Base-by-base conservation (phyloP, 2,888 invertebrate species). In the Anarsia innoxiella region DNA sequence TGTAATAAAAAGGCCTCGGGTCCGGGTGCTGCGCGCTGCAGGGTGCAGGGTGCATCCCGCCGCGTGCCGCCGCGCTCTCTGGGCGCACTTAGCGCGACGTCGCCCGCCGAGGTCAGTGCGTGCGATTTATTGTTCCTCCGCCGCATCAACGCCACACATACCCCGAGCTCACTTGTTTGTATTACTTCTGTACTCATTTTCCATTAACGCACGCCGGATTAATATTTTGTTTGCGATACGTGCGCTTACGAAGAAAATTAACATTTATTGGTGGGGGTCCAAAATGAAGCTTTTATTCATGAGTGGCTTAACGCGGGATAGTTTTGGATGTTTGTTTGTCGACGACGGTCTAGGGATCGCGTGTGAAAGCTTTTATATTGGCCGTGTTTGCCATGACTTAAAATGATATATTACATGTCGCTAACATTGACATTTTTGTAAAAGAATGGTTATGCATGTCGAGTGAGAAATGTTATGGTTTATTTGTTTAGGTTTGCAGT, bases 221-320 rank as follows among this genome's bases (percentile, higher is more conserved):
- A 83, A 82, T 80, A 82, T 82, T 83, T 72, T 79, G 80, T 79
- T 82, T 77, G 77, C 77, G 64, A 74, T 72, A 77, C 75, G 75
- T 76, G 74, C 63, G 77, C 67, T 74, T 69, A 66, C 75, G 77
- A 79, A 75, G 67, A 78, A 78, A 84, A 82, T 83, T 83, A 80
- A 79, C 83, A 82, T 84, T 83, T 82, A 82, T 82, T 68, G 76
- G 68, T 73, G 70, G 79, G 82, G 80, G 75, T 74, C 68, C 65
- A 70, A 67, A 72, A 71, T 72, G 69, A 74, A 73, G 75, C 74
- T 77, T 79, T 78, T 82, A 82, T 82, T 82, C 82, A 82, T 80
- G 80, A 80, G 78, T 73, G 71, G 76, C 80, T 79, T 78, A 80
- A 59, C 68, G 65, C 67, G 68, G 73, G 74, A 79, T 79, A 82